Conservation (phyloP, 1,140 invertebrate genomes). For the Tetragonula clypearis region DNA sequence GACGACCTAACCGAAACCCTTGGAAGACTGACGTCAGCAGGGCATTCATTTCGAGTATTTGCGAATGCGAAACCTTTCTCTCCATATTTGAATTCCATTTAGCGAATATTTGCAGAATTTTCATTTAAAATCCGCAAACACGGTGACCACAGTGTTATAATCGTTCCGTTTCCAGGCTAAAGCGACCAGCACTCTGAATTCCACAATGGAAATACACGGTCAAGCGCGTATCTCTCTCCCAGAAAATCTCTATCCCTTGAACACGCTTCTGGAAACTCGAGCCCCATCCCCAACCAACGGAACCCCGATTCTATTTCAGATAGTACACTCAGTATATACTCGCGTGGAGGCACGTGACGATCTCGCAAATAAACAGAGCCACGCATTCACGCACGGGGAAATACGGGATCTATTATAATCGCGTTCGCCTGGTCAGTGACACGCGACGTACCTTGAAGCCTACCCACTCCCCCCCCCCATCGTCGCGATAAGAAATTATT, state of each 20-base stretch:
- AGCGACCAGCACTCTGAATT: background rate
- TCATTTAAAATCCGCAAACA: no score
- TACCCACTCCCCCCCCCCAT: background rate
- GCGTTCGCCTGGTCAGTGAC: slow-evolving; percentile 61
- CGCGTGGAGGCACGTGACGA: slow-evolving; percentile 29
- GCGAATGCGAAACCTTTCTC: no score
- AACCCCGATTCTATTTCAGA: background rate
- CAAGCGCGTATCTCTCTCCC: background rate
- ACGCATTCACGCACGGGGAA: slow-evolving; percentile 27
- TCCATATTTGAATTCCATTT: no score
- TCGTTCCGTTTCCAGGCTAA: background rate
- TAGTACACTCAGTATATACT: no score
- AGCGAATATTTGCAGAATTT: no score
- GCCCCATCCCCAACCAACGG: background rate
- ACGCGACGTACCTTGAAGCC: slow-evolving; percentile 46
- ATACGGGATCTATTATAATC: slow-evolving; percentile 47
- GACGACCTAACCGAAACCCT: no score
- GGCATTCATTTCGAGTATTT: no score
- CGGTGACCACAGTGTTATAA: no score
- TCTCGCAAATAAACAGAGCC: slow-evolving; percentile 48
- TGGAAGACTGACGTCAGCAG: no score
- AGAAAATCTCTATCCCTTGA: background rate
- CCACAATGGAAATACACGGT: background rate
- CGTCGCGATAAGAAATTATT: slow-evolving; percentile 45
- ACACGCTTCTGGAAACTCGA: background rate